These are phyloP conservation scores for Patiria miniata DNA, from an alignment of 35 echinoderm and acorn worm species.

Conservation along the genomic window DNA sequence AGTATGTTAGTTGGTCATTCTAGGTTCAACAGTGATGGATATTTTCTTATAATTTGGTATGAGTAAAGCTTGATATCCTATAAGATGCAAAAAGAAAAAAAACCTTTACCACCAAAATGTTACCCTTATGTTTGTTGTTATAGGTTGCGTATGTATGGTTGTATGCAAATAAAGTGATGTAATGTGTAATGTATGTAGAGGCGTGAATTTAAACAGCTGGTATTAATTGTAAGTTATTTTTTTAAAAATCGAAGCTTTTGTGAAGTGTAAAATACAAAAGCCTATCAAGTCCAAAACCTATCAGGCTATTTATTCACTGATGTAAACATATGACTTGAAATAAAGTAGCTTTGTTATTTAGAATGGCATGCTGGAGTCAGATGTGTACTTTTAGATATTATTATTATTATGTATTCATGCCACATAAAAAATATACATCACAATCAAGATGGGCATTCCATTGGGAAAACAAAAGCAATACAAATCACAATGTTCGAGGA, in stretches of 20 bases:
- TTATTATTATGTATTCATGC: no score
- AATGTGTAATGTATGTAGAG: background rate
- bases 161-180: constrained; percentile 20
- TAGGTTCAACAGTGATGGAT: constrained; percentile 19
- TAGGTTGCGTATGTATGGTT: background rate
- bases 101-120: background rate
- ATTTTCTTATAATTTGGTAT: background rate
- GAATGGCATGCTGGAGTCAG: background rate
- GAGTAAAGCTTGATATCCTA: background rate
- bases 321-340: constrained; percentile 25
- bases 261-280: constrained; percentile 5
- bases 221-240: constrained; percentile 19
- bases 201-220: background rate
- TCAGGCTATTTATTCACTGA: constrained; percentile 25
- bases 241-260: constrained; percentile 5
- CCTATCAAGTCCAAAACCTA: constrained; percentile 12
- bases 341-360: constrained; percentile 20
- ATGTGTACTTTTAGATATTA: no score
- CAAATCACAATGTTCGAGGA: no score
- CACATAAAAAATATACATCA: no score
- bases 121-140: background rate
- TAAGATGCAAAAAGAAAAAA: background rate
- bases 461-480: no score
- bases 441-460: no score
- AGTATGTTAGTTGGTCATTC: no score